phyloP scores from a whole-genome alignment of 2,797 vertebrate species.

The Ataeniobius toweri region DNA sequence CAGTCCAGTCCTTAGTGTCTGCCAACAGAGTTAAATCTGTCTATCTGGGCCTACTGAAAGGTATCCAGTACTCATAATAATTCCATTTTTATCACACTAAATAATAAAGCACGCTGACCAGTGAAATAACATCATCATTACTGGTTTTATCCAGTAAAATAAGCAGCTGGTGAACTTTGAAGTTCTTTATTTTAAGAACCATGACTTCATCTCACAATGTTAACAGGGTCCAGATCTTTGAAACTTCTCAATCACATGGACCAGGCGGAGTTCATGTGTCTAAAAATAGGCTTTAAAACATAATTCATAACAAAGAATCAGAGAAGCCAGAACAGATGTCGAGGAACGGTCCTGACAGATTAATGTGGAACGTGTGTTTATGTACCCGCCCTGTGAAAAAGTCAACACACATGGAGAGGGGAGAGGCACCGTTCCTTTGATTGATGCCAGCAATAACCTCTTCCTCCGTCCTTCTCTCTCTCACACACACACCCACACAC shows the following conservation, averaged over 20 bases:
- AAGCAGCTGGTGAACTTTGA: background rate
- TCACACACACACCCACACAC: background rate
- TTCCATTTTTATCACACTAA: background rate
- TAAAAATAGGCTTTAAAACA: conserved; percentile 20
- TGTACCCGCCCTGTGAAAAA: conserved; percentile 12
- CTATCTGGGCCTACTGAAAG: background rate
- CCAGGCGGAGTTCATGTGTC: background rate
- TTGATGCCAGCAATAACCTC: conserved; percentile 24
- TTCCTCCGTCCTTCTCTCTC: background rate
- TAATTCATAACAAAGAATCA: conserved; percentile 22
- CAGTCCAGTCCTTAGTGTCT: background rate
- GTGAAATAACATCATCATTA: background rate
- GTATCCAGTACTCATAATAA: background rate
- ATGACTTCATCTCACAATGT: background rate
- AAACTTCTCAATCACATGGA: background rate
- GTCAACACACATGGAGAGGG: conserved; percentile 33
- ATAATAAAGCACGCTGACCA: background rate
- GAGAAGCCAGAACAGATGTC: background rate
- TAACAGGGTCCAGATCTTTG: background rate
- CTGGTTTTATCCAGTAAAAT: background rate
- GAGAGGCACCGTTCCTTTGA: conserved; percentile 30
- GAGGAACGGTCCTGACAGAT: conserved; percentile 24
- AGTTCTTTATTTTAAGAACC: background rate
- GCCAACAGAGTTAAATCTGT: background rate
- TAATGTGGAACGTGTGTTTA: conserved; percentile 2